phyloP scores from a whole-genome alignment of 2,113 vertebrate species.

The Columba janthina region DNA sequence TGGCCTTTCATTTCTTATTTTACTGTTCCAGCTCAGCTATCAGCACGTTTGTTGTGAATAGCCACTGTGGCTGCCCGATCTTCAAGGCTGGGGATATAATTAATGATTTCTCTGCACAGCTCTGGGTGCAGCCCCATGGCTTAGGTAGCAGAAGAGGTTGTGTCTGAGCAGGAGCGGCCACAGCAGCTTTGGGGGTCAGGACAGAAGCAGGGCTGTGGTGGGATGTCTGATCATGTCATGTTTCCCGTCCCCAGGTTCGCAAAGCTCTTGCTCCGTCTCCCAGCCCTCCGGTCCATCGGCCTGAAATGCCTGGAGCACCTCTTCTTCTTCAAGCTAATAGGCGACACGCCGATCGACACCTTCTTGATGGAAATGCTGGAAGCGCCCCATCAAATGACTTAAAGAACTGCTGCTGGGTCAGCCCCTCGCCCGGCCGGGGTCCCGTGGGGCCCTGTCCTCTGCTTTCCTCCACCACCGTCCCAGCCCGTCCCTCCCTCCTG shows the following conservation, averaged over 20 bases:
- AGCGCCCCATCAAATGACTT: conserved; percentile 97
- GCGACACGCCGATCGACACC: conserved; percentile 98
- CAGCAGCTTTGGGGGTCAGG: no score
- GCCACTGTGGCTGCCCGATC: neutral
- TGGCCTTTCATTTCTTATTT: neutral
- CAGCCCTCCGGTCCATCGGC: conserved; percentile 95
- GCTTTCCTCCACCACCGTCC: neutral
- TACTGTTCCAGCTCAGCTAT: no score
- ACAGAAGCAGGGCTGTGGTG: fast-evolving
- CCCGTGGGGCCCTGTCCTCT: neutral
- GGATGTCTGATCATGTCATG: neutral
- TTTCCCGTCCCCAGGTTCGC: conserved; percentile 83
- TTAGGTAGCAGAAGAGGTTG: neutral
- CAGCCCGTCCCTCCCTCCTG: neutral
- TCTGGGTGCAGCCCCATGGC: neutral
- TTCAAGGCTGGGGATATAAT: neutral
- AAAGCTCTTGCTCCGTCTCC: conserved; percentile 94
- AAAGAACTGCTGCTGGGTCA: conserved; percentile 54
- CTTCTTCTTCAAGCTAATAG: conserved; percentile 99
- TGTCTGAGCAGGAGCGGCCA: neutral
- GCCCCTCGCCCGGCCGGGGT: conserved; percentile 17
- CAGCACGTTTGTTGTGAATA: neutral
- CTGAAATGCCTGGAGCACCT: conserved; percentile 98
- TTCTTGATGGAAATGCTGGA: conserved; percentile 99
- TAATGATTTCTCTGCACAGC: neutral